Conservation (phyloP, 37 sponge, comb jelly and placozoan genomes). For the Haliclona indistincta region DNA sequence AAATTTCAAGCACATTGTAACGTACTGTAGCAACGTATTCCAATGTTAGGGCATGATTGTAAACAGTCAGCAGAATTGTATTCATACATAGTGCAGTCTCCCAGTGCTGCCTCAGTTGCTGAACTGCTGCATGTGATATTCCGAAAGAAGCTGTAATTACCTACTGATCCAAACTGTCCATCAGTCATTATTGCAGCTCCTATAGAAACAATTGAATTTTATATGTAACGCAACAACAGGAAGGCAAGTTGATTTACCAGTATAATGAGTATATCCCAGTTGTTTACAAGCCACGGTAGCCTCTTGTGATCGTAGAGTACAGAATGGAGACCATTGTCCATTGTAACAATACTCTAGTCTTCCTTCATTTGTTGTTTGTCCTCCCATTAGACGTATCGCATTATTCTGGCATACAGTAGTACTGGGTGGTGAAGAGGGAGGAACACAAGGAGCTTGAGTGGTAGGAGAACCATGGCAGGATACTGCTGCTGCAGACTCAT, state of each 20-base stretch:
- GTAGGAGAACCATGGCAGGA: neutral
- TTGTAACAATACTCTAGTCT: conserved; percentile 1
- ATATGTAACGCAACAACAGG: neutral
- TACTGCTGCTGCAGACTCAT: neutral
- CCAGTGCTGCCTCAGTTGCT: neutral
- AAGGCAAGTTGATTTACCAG: neutral
- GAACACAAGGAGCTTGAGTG: conserved; percentile 2
- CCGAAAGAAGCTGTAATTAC: neutral
- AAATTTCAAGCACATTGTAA: neutral
- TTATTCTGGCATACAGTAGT: too few species aligned
- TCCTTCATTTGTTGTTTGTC: neutral
- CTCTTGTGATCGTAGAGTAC: neutral
- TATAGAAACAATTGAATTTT: conserved; percentile 1
- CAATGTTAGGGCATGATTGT: neutral
- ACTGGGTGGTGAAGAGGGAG: too few species aligned
- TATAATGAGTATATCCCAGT: neutral
- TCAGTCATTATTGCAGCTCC: conserved; percentile 7
- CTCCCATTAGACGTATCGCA: neutral
- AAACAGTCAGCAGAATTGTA: too few species aligned
- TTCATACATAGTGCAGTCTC: neutral
- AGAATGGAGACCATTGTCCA: neutral
- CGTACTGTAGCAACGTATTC: conserved; percentile 1
- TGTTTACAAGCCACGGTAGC: neutral
- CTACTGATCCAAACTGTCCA: neutral
- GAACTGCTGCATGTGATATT: neutral